Conservation (phyloP, 2,797 vertebrate species). For the Bucorvus abyssinicus region DNA sequence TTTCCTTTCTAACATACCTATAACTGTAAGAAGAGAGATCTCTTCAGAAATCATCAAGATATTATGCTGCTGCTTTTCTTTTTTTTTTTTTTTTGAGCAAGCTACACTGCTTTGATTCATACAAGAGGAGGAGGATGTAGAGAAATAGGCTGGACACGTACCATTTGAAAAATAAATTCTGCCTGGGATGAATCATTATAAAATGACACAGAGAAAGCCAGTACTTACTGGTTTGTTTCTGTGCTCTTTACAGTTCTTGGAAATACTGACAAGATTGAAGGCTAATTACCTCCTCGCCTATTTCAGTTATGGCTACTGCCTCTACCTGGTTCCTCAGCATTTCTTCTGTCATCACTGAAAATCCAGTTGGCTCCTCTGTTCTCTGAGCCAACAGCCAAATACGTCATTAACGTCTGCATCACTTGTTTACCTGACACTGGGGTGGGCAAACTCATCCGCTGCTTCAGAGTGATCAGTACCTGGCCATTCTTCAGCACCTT, state of each 20-base stretch:
- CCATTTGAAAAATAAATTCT: neutral
- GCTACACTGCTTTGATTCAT: conserved; percentile 2
- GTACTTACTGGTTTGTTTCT: neutral
- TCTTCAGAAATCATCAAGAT: conserved; percentile 14
- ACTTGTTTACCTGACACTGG: neutral
- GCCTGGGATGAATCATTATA: neutral
- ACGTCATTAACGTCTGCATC: neutral
- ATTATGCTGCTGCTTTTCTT: neutral
- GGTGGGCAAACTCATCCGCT: neutral
- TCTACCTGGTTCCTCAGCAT: neutral
- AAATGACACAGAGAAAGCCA: neutral
- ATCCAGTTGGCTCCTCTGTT: neutral
- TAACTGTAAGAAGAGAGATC: conserved; percentile 13
- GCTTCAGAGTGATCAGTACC: accelerated
- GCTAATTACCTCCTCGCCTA: neutral
- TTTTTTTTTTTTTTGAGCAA: neutral
- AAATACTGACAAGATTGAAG: neutral
- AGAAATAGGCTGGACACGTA: neutral
- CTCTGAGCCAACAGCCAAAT: neutral
- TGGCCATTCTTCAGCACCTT: neutral
- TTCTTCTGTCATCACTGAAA: neutral
- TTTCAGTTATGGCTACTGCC: neutral
- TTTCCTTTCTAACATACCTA: conserved; percentile 60
- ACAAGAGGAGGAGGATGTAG: neutral
- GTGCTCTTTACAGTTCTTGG: neutral